Percentiles rank a stretch among this genome's conserved stretches.
These are phyloP conservation scores for Corella eumyota DNA, from an alignment of 23 tunicate genomes.

Conservation along the genomic window DNA sequence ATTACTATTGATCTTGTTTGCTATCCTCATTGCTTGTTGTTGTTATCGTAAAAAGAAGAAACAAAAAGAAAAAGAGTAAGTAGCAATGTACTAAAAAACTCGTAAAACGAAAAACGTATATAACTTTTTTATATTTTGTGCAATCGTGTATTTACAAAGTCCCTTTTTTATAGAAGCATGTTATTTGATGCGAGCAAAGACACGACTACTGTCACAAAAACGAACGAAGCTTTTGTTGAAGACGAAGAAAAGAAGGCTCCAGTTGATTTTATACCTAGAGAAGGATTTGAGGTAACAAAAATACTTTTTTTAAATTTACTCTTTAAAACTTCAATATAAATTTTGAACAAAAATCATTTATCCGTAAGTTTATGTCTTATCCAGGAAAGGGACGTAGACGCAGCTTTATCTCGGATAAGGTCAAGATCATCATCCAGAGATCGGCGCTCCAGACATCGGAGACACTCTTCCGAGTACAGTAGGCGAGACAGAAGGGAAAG, in stretches of 20 bases:
- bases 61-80: constrained; percentile 46
- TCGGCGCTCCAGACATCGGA: constrained; percentile 12
- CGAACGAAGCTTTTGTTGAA: neutral
- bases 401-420: constrained; percentile 5
- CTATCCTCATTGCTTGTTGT: constrained; percentile 44
- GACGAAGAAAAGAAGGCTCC: neutral
- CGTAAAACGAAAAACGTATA: neutral
- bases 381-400: constrained; percentile 25
- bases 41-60: constrained; percentile 25
- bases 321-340: neutral
- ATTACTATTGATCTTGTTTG: constrained; percentile 35
- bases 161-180: too few species aligned
- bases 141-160: too few species aligned
- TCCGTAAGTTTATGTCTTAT: too few species aligned
- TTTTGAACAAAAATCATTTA: neutral
- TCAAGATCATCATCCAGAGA: constrained; percentile 21
- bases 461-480: neutral
- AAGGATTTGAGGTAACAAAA: neutral
- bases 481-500: constrained; percentile 20
- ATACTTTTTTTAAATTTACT: neutral
- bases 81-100: neutral
- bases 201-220: neutral
- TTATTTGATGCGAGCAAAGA: neutral
- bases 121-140: too few species aligned
- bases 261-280: neutral